Base-by-base conservation (phyloP, 2,797 vertebrate species). In the Chaunax sp. region DNA sequence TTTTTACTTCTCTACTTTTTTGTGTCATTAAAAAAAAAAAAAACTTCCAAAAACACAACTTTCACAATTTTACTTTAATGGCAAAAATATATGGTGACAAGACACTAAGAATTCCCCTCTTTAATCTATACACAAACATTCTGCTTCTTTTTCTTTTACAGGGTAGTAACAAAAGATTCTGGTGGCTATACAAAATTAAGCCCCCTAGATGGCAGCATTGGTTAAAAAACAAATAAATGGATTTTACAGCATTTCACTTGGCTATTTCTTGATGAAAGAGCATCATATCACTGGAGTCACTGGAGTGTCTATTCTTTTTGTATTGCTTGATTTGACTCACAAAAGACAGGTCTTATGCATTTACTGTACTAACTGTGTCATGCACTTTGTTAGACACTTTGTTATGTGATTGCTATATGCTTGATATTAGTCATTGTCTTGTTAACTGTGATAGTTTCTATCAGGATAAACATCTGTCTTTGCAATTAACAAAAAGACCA, bases 131-230 rank as follows among this genome's bases (percentile, higher is more conserved):
- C 10, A 60, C n/a, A 50, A 4, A 5, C 13, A 53, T 22, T 6
- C 9, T 18, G 18, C 28, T 30, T 30, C 9, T 9, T 35, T 35
- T 35, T 35, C 7, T 35, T 35, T 35, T 35, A 9, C 33, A 35
- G 10, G 33, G 9, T 10, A n/a, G n/a, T n/a, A n/a, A 11, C 33
- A 16, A 16, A 40, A 15, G 38, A 16, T 40, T 5, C 38, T 40
- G 38, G 14, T 40, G 20, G 22, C 19, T 35, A 0, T 43, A 49
- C 46, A 83, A 11, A 61, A 64, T 44, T 58, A 40, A 5, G 69
- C 83, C 92, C 87, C 5, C 89, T 82, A 90, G 92, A 86, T 90
- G 90, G 14, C 77, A 90, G 86, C 75, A 87, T 90, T 87, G 85
- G 58, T 54, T 85, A 69, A 71, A 35, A n/a, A 5, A 76, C 22